Conservation (phyloP, 2,113 vertebrate species). For the Anolis sagrei region DNA sequence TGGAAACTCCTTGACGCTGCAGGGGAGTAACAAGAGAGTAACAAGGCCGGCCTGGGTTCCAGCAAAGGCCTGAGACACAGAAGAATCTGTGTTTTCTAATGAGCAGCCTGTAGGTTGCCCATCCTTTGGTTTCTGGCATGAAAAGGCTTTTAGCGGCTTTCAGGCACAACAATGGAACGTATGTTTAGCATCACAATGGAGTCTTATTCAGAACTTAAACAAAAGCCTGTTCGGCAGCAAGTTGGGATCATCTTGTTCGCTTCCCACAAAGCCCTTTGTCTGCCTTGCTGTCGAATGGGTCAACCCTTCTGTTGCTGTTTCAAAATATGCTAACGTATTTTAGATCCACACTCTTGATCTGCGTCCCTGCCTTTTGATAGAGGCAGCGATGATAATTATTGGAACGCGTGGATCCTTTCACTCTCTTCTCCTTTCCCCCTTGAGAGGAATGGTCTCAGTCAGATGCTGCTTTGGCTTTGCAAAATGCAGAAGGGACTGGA, state of each 20-base stretch:
- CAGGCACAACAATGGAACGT: slow-evolving; percentile 71
- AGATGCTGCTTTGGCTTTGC: neutral
- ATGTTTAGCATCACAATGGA: slow-evolving; percentile 83
- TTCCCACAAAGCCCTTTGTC: slow-evolving; percentile 79
- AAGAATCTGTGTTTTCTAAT: slow-evolving; percentile 33
- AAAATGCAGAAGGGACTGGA: neutral
- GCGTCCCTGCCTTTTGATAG: neutral
- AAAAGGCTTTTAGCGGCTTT: slow-evolving; percentile 73
- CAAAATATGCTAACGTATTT: slow-evolving; percentile 56
- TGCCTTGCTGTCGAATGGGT: slow-evolving; percentile 68
- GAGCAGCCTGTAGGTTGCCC: slow-evolving; percentile 45
- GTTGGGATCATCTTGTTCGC: slow-evolving; percentile 76
- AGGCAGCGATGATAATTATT: neutral
- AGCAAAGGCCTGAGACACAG: neutral
- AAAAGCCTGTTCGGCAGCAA: slow-evolving; percentile 72
- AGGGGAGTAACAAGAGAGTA: slow-evolving; percentile 18
- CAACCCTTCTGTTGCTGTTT: slow-evolving; percentile 64
- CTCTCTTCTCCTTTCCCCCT: neutral
- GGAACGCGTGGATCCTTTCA: neutral
- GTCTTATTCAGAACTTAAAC: slow-evolving; percentile 78
- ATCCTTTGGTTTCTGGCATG: slow-evolving; percentile 71
- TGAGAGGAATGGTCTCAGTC: neutral
- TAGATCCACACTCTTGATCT: slow-evolving; percentile 43
- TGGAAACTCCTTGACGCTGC: neutral
- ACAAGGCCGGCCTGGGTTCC: neutral